phyloP scores from a whole-genome alignment of 1,140 invertebrate genomes.

The Gonioctena quinquepunctata region DNA sequence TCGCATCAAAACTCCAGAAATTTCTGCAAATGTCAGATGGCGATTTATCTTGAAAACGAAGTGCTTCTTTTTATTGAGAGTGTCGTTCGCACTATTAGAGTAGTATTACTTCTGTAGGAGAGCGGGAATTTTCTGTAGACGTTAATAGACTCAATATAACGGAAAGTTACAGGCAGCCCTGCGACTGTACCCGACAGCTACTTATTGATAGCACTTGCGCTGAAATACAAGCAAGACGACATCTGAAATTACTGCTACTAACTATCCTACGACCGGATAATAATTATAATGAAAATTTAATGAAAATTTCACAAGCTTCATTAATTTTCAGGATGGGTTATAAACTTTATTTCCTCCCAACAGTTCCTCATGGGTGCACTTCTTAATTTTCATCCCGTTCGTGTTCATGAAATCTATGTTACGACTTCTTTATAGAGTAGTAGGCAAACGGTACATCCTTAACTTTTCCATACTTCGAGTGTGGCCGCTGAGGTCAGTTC shows the following conservation, averaged over 20 bases:
- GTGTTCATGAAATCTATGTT: not conserved
- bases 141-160: slow-evolving; percentile 17
- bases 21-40: too few relatives aligned
- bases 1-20: too few relatives aligned
- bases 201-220: slow-evolving; percentile 7
- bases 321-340: slow-evolving; percentile 18
- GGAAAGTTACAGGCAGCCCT: slow-evolving; percentile 8
- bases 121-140: slow-evolving; percentile 1
- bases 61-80: not conserved
- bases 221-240: slow-evolving; percentile 18
- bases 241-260: slow-evolving; percentile 34
- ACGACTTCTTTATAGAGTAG: too few relatives aligned
- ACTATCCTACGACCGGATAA: slow-evolving; percentile 24
- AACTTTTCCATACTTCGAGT: too few relatives aligned
- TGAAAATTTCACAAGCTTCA: slow-evolving; percentile 27
- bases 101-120: slow-evolving; percentile 17
- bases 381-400: not conserved
- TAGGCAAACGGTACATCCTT: too few relatives aligned
- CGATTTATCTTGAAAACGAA: slow-evolving; percentile 4
- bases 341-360: slow-evolving; percentile 13
- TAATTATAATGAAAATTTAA: slow-evolving; percentile 37
- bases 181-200: not conserved
- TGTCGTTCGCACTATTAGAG: slow-evolving; percentile 12
- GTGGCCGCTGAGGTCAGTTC: too few relatives aligned
- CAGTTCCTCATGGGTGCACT: not conserved